Conservation (phyloP, 2,113 vertebrate species). For the Setophaga coronata region DNA sequence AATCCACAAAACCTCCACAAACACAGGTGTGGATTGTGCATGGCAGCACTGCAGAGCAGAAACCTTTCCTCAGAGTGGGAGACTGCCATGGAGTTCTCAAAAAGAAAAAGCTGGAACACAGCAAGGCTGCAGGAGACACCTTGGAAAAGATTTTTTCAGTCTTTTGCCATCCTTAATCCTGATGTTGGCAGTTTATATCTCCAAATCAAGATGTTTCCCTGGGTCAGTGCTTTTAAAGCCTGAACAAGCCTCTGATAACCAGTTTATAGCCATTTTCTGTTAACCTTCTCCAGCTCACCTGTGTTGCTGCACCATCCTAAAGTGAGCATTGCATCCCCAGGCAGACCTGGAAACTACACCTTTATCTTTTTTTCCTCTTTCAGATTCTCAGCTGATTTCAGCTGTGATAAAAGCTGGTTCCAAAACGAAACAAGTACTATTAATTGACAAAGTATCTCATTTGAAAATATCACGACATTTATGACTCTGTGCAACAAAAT, state of each 20-base stretch:
- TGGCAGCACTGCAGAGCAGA: background rate
- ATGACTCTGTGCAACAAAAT: background rate
- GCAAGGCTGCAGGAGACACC: background rate
- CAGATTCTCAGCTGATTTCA: background rate
- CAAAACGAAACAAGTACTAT: background rate
- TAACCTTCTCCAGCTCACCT: background rate
- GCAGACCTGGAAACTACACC: background rate
- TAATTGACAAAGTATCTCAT: background rate
- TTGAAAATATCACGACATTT: background rate
- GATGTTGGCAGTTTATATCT: fast-evolving
- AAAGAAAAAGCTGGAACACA: background rate
- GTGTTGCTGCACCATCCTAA: fast-evolving
- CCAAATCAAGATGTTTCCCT: background rate
- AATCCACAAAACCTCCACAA: background rate
- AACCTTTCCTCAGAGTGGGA: background rate
- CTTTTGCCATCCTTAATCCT: background rate
- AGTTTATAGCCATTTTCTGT: background rate
- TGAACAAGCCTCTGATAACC: background rate
- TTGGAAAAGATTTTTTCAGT: background rate
- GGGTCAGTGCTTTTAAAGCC: background rate
- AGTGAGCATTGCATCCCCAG: background rate
- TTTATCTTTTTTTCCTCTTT: background rate
- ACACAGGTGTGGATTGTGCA: fast-evolving
- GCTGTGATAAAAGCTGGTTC: background rate
- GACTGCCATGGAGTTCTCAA: background rate